Percentiles rank a stretch among this genome's conserved stretches.
These are phyloP conservation scores for Stegana nigrithorax DNA, from an alignment of 2,888 invertebrate species.

Conservation along the genomic window DNA sequence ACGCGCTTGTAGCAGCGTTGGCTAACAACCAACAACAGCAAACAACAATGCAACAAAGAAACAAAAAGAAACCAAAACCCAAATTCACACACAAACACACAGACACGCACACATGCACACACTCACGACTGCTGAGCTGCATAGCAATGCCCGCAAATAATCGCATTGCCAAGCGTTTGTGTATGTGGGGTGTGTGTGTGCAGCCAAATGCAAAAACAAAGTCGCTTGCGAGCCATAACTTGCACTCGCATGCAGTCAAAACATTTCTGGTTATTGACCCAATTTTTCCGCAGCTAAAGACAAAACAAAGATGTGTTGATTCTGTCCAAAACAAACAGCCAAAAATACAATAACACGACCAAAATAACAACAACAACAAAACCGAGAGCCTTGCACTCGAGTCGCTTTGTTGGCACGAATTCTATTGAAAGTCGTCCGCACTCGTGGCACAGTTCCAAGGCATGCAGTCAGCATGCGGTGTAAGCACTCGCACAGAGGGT, in stretches of 20 bases:
- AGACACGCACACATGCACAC: constrained; percentile 35
- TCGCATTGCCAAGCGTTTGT: no score
- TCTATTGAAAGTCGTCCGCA: no score
- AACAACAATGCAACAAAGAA: constrained; percentile 22
- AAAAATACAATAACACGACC: background rate
- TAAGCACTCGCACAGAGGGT: no score
- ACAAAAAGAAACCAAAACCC: constrained; percentile 1
- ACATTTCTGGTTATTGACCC: constrained; percentile 41
- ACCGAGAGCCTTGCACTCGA: no score
- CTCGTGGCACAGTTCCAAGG: constrained; percentile 11
- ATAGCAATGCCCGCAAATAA: constrained; percentile 20
- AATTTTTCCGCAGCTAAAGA: no score
- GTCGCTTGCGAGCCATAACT: background rate
- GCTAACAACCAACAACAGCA: constrained; percentile 46
- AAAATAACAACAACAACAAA: background rate
- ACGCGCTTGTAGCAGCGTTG: background rate
- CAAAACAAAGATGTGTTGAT: background rate
- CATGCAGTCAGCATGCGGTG: no score
- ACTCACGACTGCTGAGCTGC: no score
- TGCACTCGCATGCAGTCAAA: constrained; percentile 12
- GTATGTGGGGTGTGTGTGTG: no score
- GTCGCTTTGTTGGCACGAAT: no score
- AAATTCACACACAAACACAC: constrained; percentile 23
- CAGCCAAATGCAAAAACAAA: background rate
- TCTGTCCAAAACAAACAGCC: constrained; percentile 38